Percentiles rank a stretch among this genome's conserved stretches.
Evolutionary conservation across 2,888 invertebrate genomes (phyloP).

Genomic region (Sesia bembeciformis): DNA sequence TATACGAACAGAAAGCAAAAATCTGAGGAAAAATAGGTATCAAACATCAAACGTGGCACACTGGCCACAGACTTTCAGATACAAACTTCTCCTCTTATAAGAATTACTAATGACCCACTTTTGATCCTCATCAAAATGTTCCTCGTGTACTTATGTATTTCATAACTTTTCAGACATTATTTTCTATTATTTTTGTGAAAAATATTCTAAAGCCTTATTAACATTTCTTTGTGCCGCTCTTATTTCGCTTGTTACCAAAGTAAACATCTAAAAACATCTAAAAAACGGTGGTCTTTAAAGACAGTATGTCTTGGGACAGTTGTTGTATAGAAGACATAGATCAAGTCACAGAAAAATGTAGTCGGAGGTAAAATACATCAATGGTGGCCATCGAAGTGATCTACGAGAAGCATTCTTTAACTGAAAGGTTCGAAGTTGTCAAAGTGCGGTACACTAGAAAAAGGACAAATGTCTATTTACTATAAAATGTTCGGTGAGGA

Average conservation of each 20-base stretch:
- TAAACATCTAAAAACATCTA: neutral
- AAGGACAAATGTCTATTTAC: neutral
- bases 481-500: neutral
- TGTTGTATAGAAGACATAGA: neutral
- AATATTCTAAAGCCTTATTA: neutral
- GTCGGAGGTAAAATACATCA: neutral
- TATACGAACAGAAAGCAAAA: too few relatives aligned
- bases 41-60: too few relatives aligned
- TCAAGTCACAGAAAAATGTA: neutral
- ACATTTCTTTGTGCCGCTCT: neutral
- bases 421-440: neutral
- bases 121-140: neutral
- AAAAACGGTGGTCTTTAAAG: neutral
- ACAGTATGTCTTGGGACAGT: neutral
- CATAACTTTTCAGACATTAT: neutral
- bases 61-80: too few relatives aligned
- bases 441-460: neutral
- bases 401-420: neutral
- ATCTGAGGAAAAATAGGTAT: too few relatives aligned
- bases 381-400: neutral
- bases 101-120: too few relatives aligned
- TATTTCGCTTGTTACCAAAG: neutral
- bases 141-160: neutral
- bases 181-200: neutral
- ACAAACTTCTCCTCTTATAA: too few relatives aligned